A percentile compares a stretch with the other conserved stretches of the same genome.
Conservation (phyloP, 2,113 vertebrate genomes). For the Eurystomus gularis region DNA sequence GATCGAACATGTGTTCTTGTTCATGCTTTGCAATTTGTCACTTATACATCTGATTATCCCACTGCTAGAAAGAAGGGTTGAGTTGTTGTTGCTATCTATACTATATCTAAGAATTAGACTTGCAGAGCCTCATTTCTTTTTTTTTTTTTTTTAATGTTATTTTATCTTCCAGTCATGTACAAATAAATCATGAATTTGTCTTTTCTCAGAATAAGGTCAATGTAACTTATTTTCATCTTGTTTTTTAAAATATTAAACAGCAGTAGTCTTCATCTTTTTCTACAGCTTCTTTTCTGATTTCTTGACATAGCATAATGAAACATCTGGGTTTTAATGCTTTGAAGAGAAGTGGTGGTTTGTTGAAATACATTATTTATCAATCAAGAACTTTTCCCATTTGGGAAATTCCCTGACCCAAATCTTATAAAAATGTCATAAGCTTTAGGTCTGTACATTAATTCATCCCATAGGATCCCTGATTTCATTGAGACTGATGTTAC, state of each 20-base stretch:
- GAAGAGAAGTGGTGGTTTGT: background rate
- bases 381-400: background rate
- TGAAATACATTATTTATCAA: background rate
- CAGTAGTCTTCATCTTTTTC: background rate
- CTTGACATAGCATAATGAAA: background rate
- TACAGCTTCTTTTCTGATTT: background rate
- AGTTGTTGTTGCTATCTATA: background rate
- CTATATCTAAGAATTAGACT: background rate
- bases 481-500: background rate
- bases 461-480: background rate
- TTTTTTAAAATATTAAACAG: background rate
- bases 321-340: background rate
- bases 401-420: background rate
- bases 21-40: constrained; percentile 13
- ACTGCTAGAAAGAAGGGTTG: background rate
- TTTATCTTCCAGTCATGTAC: background rate
- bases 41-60: background rate
- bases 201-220: background rate
- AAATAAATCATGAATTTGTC: background rate
- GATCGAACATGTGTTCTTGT: background rate
- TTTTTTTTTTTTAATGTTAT: background rate
- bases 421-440: background rate
- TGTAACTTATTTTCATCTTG: background rate
- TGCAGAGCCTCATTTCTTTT: background rate
- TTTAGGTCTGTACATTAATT: background rate